Conservation (phyloP, 2,888 invertebrate genomes). For the Heliconius ethilla region DNA sequence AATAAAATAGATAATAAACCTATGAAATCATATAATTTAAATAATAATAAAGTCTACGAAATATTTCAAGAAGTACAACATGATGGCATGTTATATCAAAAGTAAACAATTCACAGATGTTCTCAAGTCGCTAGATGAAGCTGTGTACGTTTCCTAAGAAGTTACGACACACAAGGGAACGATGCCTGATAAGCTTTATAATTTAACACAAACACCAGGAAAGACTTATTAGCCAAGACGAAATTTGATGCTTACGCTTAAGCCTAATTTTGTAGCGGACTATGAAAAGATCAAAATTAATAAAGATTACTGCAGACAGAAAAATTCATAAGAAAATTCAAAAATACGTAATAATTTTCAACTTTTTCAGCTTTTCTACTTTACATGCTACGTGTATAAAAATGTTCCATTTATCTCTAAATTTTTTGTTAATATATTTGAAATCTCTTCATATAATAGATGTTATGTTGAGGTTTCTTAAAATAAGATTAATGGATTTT, state of each 20-base stretch:
- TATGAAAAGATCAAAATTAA: not conserved
- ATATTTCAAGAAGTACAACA: slow-evolving; percentile 56
- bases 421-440: too few species aligned
- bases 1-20: too few species aligned
- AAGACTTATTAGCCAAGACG: slow-evolving; percentile 63
- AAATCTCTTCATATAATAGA: too few species aligned
- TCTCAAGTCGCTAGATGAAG: slow-evolving; percentile 53
- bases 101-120: slow-evolving; percentile 59
- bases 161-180: slow-evolving; percentile 74
- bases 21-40: too few species aligned
- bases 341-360: not conserved
- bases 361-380: not conserved
- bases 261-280: not conserved
- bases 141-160: slow-evolving; percentile 65
- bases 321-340: not conserved
- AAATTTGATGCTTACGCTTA: slow-evolving; percentile 23
- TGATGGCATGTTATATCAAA: slow-evolving; percentile 43
- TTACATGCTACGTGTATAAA: not conserved
- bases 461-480: too few species aligned
- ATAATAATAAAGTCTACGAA: slow-evolving; percentile 32
- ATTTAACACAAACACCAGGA: slow-evolving; percentile 69
- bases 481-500: too few species aligned
- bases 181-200: slow-evolving; percentile 78
- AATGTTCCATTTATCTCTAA: too few species aligned
- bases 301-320: not conserved